phyloP scores from a whole-genome alignment of 64 coral and sea anemone genomes.

The Montipora capricornis region DNA sequence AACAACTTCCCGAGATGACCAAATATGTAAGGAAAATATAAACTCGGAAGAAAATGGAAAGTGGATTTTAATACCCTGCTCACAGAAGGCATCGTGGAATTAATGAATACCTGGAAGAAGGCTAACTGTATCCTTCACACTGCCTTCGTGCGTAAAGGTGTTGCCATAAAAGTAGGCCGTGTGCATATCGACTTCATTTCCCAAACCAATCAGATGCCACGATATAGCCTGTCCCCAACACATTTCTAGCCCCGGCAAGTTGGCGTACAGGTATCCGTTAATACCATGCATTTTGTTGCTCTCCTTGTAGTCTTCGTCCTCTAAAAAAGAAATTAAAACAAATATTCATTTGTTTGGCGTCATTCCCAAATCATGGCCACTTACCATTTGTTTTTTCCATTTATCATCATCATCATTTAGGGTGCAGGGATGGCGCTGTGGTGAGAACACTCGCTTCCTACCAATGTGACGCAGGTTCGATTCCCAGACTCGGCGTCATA shows the following conservation, averaged over 20 bases:
- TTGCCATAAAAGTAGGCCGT: slow-evolving; percentile 91
- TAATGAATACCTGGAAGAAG: slow-evolving; percentile 74
- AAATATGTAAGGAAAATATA: no score
- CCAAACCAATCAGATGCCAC: slow-evolving; percentile 90
- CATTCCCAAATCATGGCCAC: no score
- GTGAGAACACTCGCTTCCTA: no score
- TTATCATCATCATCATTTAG: no score
- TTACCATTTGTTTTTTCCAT: no score
- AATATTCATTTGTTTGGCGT: no score
- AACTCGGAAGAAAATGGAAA: no score
- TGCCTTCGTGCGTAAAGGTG: slow-evolving; percentile 73
- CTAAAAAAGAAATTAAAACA: slow-evolving; percentile 14
- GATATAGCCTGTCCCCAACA: slow-evolving; percentile 66
- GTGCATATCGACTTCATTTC: slow-evolving; percentile 94
- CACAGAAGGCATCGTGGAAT: not conserved
- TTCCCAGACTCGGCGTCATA: no score
- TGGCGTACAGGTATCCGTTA: slow-evolving; percentile 84
- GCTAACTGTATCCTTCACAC: slow-evolving; percentile 83
- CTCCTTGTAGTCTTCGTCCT: slow-evolving; percentile 79
- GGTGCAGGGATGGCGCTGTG: no score
- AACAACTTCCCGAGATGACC: no score
- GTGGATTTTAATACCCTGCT: no score
- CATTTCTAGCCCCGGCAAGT: slow-evolving; percentile 62
- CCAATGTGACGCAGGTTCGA: no score
- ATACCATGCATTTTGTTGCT: slow-evolving; percentile 93